Conservation (phyloP, 2,113 vertebrate species). For the Scartelaos histophorus region DNA sequence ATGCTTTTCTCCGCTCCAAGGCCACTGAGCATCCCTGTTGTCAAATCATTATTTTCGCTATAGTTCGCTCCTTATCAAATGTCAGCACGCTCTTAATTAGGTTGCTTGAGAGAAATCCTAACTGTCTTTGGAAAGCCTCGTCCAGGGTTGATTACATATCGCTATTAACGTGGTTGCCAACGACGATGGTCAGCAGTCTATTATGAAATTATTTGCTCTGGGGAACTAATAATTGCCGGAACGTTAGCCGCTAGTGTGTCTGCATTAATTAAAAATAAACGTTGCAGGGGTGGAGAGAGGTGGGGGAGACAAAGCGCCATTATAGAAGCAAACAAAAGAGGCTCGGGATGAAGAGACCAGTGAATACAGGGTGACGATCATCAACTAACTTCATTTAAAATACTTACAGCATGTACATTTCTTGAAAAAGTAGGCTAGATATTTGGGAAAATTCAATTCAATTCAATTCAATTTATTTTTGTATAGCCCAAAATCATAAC, state of each 20-base stretch:
- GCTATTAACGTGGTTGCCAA: slow-evolving; percentile 65
- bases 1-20: neutral
- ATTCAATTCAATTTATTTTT: no score
- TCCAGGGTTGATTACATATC: slow-evolving; percentile 55
- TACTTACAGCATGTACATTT: neutral
- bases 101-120: slow-evolving; percentile 51
- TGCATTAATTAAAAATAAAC: slow-evolving; percentile 56
- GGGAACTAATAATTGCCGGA: slow-evolving; percentile 63
- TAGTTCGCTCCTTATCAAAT: slow-evolving; percentile 55
- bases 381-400: neutral
- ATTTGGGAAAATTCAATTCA: no score
- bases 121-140: slow-evolving; percentile 53
- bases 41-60: slow-evolving; percentile 34
- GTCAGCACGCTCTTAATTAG: slow-evolving; percentile 62
- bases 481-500: no score
- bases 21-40: slow-evolving; percentile 9
- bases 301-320: slow-evolving; percentile 2
- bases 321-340: neutral
- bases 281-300: slow-evolving; percentile 4
- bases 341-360: neutral
- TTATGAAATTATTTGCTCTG: slow-evolving; percentile 65
- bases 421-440: no score
- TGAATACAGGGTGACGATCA: neutral
- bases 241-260: slow-evolving; percentile 56
- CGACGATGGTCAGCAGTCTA: slow-evolving; percentile 65